phyloP scores from a whole-genome alignment of 2,113 vertebrate species.

The Neodontobutis hainanensis region DNA sequence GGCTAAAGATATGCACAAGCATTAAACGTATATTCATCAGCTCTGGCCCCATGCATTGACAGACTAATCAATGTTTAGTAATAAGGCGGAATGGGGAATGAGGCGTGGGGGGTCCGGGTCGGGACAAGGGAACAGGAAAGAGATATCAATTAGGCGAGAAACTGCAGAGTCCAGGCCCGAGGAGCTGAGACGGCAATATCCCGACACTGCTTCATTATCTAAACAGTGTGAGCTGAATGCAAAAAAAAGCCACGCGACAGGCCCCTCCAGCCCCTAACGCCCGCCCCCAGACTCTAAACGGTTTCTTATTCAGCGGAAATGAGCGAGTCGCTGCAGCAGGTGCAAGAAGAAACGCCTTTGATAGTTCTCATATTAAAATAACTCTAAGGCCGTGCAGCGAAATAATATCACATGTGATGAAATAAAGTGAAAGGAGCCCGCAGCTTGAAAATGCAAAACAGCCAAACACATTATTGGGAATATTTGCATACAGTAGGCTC shows the following conservation, averaged over 20 bases:
- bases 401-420: slow-evolving; percentile 25
- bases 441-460: slow-evolving; percentile 12
- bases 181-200: slow-evolving; percentile 80
- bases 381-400: slow-evolving; percentile 6
- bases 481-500: slow-evolving; percentile 34
- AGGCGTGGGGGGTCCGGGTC: slow-evolving; percentile 64
- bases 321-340: slow-evolving; percentile 27
- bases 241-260: slow-evolving; percentile 44
- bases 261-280: too few relatives aligned
- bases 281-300: too few relatives aligned
- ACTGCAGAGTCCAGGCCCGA: slow-evolving; percentile 74
- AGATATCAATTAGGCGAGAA: slow-evolving; percentile 82
- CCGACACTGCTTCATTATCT: slow-evolving; percentile 79
- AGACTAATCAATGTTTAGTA: slow-evolving; percentile 82
- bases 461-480: not conserved
- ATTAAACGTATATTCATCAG: slow-evolving; percentile 77
- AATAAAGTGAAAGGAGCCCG: slow-evolving; percentile 20
- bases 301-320: slow-evolving; percentile 15
- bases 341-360: slow-evolving; percentile 26
- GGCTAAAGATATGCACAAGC: slow-evolving; percentile 39
- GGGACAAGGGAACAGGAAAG: slow-evolving; percentile 52
- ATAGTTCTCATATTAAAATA: slow-evolving; percentile 39
- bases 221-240: slow-evolving; percentile 65
- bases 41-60: slow-evolving; percentile 66
- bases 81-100: slow-evolving; percentile 81